Percentiles rank a stretch among this genome's conserved stretches.
phyloP scores from a whole-genome alignment of 2,797 vertebrate genomes.

The Sphaeramia orbicularis region DNA sequence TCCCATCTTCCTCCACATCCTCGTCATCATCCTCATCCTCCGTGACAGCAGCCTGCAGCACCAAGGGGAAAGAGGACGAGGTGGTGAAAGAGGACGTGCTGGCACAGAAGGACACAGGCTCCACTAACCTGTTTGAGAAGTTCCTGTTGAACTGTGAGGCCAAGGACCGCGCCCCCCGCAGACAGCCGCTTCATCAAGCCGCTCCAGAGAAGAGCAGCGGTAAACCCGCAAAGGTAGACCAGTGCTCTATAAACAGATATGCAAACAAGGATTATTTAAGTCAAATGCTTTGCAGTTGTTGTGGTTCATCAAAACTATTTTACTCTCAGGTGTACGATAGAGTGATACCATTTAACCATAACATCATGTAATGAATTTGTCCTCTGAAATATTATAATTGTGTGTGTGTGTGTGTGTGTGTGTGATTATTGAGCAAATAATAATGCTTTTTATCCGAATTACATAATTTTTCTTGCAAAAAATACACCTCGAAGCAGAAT shows the following conservation, averaged over 20 bases:
- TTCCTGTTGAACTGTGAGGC: constrained; percentile 86
- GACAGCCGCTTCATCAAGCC: constrained; percentile 59
- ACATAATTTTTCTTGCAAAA: too few species aligned
- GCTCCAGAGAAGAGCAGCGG: constrained; percentile 59
- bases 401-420: too few species aligned
- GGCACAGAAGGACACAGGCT: constrained; percentile 74
- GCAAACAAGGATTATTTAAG: too few species aligned
- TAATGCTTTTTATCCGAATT: too few species aligned
- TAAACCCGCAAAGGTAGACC: constrained; percentile 78
- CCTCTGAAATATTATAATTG: too few species aligned
- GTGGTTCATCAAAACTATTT: too few species aligned
- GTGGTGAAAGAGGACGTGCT: constrained; percentile 71
- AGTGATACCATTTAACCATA: too few species aligned
- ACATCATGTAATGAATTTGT: too few species aligned
- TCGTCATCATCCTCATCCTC: constrained; percentile 66
- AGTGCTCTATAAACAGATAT: neutral
- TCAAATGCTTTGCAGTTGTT: too few species aligned
- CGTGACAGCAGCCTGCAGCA: constrained; percentile 37
- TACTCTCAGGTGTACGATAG: too few species aligned
- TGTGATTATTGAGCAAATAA: too few species aligned
- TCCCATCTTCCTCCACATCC: constrained; percentile 69
- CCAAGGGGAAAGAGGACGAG: constrained; percentile 73
- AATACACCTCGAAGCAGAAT: too few species aligned
- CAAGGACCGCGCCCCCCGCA: constrained; percentile 83
- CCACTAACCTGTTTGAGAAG: constrained; percentile 86